Conservation (phyloP, 1,140 invertebrate genomes). For the Cydia fagiglandana region DNA sequence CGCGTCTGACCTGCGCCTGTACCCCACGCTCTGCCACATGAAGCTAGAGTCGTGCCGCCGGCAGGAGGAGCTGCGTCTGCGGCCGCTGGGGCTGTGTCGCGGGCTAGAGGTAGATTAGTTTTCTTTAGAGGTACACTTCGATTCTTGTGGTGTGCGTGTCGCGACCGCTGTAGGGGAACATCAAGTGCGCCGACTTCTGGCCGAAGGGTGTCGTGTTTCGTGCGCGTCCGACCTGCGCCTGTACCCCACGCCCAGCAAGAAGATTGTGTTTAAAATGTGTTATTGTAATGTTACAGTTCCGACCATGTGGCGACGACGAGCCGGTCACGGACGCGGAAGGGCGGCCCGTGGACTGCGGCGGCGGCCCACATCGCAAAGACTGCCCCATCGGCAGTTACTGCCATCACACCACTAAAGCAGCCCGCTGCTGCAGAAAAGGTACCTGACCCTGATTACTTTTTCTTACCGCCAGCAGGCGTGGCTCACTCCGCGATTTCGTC, state of each 20-base stretch:
- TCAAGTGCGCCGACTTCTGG: too few species aligned
- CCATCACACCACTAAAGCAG: slow-evolving; percentile 89
- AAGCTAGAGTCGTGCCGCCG: slow-evolving; percentile 90
- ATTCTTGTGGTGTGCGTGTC: too few species aligned
- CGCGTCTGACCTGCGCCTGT: slow-evolving; percentile 76
- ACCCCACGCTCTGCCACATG: slow-evolving; percentile 92
- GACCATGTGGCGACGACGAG: slow-evolving; percentile 91
- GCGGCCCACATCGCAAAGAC: slow-evolving; percentile 85
- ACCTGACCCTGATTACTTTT: slow-evolving; percentile 37
- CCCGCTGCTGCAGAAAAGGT: slow-evolving; percentile 91
- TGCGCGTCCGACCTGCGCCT: too few species aligned
- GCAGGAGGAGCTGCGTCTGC: slow-evolving; percentile 88
- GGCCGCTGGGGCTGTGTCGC: slow-evolving; percentile 64
- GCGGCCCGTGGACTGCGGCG: slow-evolving; percentile 89
- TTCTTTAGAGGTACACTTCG: too few species aligned
- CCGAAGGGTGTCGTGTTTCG: too few species aligned
- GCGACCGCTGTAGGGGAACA: too few species aligned
- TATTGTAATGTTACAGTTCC: slow-evolving; percentile 49
- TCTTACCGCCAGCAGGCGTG: background rate
- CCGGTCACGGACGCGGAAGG: slow-evolving; percentile 86
- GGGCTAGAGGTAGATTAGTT: slow-evolving; percentile 54
- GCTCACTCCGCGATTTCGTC: too few species aligned
- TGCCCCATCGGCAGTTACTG: slow-evolving; percentile 92
- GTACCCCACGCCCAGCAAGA: too few species aligned
- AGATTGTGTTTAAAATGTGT: background rate